Percentiles rank a stretch among this genome's conserved stretches.
These are phyloP conservation scores for Dascillus cervinus DNA, from an alignment of 2,888 invertebrate genomes.

Conservation along the genomic window DNA sequence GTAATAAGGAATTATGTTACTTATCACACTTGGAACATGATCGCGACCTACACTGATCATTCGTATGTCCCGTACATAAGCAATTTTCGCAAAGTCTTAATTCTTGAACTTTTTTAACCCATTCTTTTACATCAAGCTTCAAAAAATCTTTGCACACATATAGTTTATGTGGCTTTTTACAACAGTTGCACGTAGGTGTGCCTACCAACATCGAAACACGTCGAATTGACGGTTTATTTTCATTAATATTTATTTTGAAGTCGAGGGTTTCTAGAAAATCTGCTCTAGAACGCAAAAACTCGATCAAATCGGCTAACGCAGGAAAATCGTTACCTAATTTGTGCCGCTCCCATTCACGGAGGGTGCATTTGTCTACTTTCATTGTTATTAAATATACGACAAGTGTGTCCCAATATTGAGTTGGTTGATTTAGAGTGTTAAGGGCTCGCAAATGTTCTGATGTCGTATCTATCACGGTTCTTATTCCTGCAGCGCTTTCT, in stretches of 20 bases:
- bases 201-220: no score
- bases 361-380: not conserved
- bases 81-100: constrained; percentile 1
- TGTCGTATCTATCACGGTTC: not conserved
- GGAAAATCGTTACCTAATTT: not conserved
- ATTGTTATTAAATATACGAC: not conserved
- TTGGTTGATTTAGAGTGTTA: not conserved
- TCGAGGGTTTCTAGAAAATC: constrained; percentile 4
- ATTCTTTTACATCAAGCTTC: not conserved
- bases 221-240: no score
- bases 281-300: constrained; percentile 1
- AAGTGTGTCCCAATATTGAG: not conserved
- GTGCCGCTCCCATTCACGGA: not conserved
- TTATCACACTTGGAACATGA: not conserved
- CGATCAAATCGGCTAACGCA: not conserved
- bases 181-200: no score
- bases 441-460: not conserved
- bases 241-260: no score
- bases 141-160: no score
- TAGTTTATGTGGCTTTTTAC: no score
- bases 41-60: not conserved
- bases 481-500: not conserved
- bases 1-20: constrained; percentile 1
- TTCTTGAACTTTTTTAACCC: not conserved
- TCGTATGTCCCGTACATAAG: not conserved